These are phyloP conservation scores for Sigmodon hispidus DNA, from an alignment of 2,113 vertebrate genomes.

Conservation along the genomic window DNA sequence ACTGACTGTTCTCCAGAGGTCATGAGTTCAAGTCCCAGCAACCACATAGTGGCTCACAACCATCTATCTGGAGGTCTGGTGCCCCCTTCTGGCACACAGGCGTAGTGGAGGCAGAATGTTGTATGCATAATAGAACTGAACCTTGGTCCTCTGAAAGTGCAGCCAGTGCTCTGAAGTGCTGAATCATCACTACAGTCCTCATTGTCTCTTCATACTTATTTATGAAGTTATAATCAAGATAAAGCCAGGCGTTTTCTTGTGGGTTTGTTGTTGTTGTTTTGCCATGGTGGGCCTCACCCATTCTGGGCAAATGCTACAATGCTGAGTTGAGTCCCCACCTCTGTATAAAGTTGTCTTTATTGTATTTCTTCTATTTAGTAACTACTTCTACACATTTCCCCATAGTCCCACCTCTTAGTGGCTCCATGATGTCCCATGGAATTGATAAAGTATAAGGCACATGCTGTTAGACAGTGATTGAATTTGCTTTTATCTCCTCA, in stretches of 20 bases:
- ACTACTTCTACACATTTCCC: not conserved
- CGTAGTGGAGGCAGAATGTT: no score
- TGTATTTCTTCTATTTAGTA: conserved; percentile 26
- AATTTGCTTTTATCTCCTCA: conserved; percentile 42
- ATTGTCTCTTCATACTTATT: not conserved
- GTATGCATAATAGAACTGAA: not conserved
- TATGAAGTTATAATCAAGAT: conserved; percentile 42
- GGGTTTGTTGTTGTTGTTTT: not conserved
- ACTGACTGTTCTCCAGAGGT: no score
- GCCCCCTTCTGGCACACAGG: no score
- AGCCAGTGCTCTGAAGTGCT: not conserved
- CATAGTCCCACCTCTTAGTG: not conserved
- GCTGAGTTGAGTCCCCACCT: not conserved
- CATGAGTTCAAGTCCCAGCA: no score
- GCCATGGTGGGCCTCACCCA: no score
- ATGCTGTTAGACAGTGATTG: conserved; percentile 28
- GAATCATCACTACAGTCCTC: not conserved
- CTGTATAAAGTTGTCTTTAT: not conserved
- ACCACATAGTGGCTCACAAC: no score
- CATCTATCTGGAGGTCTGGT: no score
- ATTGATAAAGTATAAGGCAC: conserved; percentile 34
- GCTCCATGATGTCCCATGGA: not conserved
- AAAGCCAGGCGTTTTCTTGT: not conserved
- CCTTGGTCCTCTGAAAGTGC: not conserved
- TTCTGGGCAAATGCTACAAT: not conserved